phyloP scores from a whole-genome alignment of 2,113 vertebrate species.

The Eptesicus fuscus region DNA sequence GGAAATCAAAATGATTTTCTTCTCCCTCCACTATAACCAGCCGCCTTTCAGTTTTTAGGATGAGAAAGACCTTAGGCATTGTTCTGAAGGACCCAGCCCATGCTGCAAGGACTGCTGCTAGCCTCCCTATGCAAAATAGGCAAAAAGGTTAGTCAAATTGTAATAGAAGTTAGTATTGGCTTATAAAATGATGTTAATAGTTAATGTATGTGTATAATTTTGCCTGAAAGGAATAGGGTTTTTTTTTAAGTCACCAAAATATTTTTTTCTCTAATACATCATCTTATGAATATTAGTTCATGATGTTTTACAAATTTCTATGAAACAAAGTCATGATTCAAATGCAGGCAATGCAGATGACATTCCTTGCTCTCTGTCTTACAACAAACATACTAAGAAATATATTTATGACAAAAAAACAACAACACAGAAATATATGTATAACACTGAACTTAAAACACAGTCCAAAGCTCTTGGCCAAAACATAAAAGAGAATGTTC shows the following conservation, averaged over 20 bases:
- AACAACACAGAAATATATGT: neutral
- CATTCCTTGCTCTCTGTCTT: neutral
- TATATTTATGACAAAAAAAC: neutral
- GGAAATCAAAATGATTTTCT: neutral
- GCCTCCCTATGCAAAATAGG: neutral
- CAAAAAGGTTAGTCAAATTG: neutral
- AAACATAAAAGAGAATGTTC: neutral
- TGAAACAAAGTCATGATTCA: slow-evolving; percentile 23
- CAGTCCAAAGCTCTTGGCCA: neutral
- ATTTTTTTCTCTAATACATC: neutral
- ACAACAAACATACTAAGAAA: neutral
- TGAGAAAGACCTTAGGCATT: neutral
- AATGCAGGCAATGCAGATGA: neutral
- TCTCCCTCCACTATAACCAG: neutral
- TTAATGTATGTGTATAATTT: neutral
- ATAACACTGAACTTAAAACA: slow-evolving; percentile 1
- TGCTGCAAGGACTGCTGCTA: neutral
- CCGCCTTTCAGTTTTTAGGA: neutral
- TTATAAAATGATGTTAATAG: neutral
- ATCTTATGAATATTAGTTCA: neutral
- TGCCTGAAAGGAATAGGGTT: neutral
- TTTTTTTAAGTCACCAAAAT: neutral
- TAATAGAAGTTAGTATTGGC: neutral
- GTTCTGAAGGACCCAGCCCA: neutral
- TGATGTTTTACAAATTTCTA: neutral